Conservation (phyloP, 2,888 invertebrate species). For the Amphiduros pacificus region DNA sequence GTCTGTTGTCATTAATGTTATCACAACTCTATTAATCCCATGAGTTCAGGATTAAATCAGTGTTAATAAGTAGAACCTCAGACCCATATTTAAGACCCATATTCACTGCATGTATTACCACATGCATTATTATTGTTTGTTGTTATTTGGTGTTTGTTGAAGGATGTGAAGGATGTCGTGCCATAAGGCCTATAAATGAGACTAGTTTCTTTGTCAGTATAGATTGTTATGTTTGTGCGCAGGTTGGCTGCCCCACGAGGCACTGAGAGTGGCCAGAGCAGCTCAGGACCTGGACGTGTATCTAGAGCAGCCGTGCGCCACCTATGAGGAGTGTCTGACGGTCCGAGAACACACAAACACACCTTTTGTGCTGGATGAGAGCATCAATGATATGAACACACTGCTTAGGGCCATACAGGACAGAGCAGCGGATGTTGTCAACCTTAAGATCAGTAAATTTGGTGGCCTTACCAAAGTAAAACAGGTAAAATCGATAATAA, state of each 20-base stretch:
- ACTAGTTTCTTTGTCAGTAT: background rate
- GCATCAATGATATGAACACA: slow-evolving; percentile 13
- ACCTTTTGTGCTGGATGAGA: slow-evolving; percentile 26
- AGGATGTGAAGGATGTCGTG: too few species aligned
- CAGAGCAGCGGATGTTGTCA: slow-evolving; percentile 24
- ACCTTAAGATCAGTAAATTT: slow-evolving; percentile 27
- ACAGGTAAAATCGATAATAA: slow-evolving; percentile 17
- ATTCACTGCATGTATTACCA: too few species aligned
- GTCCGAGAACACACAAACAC: slow-evolving; percentile 22
- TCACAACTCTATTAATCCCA: too few species aligned
- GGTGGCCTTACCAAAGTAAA: slow-evolving; percentile 25
- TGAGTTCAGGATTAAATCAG: too few species aligned
- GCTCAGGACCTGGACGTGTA: slow-evolving; percentile 25
- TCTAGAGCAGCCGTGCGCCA: slow-evolving; percentile 26
- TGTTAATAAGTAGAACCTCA: too few species aligned
- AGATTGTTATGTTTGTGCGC: background rate
- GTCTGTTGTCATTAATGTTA: background rate
- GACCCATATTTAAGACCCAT: too few species aligned
- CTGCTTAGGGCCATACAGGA: slow-evolving; percentile 13
- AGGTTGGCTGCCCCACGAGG: slow-evolving; percentile 26
- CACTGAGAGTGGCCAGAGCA: slow-evolving; percentile 18
- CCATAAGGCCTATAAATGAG: background rate
- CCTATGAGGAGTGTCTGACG: slow-evolving; percentile 25
- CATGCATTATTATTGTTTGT: too few species aligned
- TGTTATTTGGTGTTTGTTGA: too few species aligned